Percentiles rank a stretch among this genome's conserved stretches.
Evolutionary conservation across 2,797 vertebrate genomes (phyloP).

Genomic region (Halcyon chelicuti): DNA sequence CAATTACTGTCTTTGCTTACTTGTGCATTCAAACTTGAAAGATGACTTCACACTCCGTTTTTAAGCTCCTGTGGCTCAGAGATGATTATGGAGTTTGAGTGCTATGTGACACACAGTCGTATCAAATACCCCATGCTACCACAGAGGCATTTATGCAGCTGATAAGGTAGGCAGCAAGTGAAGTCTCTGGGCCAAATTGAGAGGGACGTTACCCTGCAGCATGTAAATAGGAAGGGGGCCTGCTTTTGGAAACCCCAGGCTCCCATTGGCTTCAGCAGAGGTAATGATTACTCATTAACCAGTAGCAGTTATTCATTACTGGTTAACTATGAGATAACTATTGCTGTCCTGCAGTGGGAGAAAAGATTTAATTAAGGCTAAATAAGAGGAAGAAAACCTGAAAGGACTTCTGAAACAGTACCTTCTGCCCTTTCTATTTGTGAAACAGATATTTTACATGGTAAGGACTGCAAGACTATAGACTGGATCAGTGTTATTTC

Average conservation of each 20-base stretch:
- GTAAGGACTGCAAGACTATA: background rate
- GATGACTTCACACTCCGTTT: conserved; percentile 78
- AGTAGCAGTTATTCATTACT: conserved; percentile 57
- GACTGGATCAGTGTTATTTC: background rate
- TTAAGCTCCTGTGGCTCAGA: conserved; percentile 75
- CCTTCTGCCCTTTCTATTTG: background rate
- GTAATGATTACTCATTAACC: conserved; percentile 68
- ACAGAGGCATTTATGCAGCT: conserved; percentile 36
- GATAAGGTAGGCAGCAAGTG: conserved; percentile 57
- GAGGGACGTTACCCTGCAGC: conserved; percentile 25
- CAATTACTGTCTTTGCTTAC: conserved; percentile 80
- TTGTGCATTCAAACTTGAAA: conserved; percentile 79
- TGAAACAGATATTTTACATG: background rate
- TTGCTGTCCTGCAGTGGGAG: conserved; percentile 26
- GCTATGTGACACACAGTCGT: conserved; percentile 61
- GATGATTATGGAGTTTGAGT: conserved; percentile 73
- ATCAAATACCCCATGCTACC: conserved; percentile 68
- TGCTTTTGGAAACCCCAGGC: conserved; percentile 28
- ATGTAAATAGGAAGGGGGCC: conserved; percentile 10
- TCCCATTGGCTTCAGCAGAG: conserved; percentile 20
- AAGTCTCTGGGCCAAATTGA: conserved; percentile 37
- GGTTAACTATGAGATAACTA: conserved; percentile 60
- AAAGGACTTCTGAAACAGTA: background rate
- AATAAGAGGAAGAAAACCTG: background rate
- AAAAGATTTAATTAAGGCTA: conserved; percentile 56